Evolutionary conservation across 1,140 invertebrate species (phyloP).

Genomic region (Drosophila sechellia): DNA sequence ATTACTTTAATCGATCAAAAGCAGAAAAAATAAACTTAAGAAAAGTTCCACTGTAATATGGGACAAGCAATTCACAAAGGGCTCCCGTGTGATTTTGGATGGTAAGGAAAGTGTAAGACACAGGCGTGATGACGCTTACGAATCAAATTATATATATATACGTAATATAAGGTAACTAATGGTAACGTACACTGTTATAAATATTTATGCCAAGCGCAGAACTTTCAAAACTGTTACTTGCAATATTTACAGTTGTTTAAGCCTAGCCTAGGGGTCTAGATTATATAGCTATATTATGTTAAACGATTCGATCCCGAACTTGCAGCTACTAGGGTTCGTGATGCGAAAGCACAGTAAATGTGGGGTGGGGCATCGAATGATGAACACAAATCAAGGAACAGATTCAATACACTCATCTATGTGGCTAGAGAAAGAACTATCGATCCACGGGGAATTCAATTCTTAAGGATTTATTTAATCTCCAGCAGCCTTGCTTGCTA

Average conservation of each 20-base stretch:
- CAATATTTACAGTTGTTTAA: slow-evolving; percentile 46
- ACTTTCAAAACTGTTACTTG: slow-evolving; percentile 23
- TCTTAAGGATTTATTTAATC: slow-evolving; percentile 64
- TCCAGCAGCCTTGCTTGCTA: slow-evolving; percentile 34
- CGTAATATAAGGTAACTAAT: slow-evolving; percentile 38
- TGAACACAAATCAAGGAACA: slow-evolving; percentile 55
- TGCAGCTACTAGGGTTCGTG: slow-evolving; percentile 16
- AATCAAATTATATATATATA: slow-evolving; percentile 43
- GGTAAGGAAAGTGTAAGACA: slow-evolving; percentile 44
- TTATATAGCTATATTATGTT: slow-evolving; percentile 36
- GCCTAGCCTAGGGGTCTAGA: slow-evolving; percentile 32
- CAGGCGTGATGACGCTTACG: slow-evolving; percentile 51
- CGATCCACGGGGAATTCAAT: slow-evolving; percentile 35
- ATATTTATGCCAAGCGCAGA: slow-evolving; percentile 41
- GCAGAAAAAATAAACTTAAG: too few species aligned
- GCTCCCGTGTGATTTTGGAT: neutral
- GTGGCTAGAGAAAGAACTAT: slow-evolving; percentile 32
- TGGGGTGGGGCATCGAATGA: slow-evolving; percentile 12
- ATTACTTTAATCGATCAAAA: neutral
- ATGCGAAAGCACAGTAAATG: slow-evolving; percentile 30
- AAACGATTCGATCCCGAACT: slow-evolving; percentile 28
- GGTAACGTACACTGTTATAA: slow-evolving; percentile 41
- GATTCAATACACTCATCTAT: slow-evolving; percentile 24
- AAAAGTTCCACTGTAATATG: neutral
- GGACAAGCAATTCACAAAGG: neutral